These are phyloP conservation scores for Pachypsylla venusta DNA, from an alignment of 1,140 invertebrate species.

Conservation along the genomic window DNA sequence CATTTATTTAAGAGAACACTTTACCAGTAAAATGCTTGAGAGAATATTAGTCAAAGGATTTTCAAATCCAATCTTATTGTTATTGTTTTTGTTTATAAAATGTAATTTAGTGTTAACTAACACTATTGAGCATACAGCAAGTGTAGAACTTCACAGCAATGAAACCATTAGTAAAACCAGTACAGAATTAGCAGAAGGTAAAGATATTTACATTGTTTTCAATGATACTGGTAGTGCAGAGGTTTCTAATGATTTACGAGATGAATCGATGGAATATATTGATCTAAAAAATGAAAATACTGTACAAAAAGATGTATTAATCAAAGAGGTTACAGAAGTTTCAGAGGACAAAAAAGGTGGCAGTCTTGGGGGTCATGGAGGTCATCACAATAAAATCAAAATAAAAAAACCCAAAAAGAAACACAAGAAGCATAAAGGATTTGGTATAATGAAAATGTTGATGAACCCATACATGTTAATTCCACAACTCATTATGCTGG, in stretches of 20 bases:
- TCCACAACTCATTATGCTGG: conserved; percentile 20
- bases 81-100: no score
- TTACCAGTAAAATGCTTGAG: no score
- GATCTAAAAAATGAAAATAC: neutral
- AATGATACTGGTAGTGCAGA: neutral
- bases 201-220: conserved; percentile 8
- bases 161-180: no score
- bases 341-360: neutral
- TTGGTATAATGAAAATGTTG: conserved; percentile 16
- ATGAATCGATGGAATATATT: neutral
- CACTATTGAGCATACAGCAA: no score
- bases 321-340: neutral
- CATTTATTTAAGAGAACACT: no score
- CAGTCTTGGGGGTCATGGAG: neutral
- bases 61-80: no score
- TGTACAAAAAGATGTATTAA: neutral
- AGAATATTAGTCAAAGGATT: no score
- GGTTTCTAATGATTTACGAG: neutral
- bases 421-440: neutral
- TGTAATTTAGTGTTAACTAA: no score
- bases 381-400: neutral
- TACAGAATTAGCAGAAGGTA: no score
- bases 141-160: no score
- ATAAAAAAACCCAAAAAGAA: conserved; percentile 2
- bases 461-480: conserved; percentile 21